These are phyloP conservation scores for Papilio demoleus DNA, from an alignment of 2,888 invertebrate species.

Conservation along the genomic window DNA sequence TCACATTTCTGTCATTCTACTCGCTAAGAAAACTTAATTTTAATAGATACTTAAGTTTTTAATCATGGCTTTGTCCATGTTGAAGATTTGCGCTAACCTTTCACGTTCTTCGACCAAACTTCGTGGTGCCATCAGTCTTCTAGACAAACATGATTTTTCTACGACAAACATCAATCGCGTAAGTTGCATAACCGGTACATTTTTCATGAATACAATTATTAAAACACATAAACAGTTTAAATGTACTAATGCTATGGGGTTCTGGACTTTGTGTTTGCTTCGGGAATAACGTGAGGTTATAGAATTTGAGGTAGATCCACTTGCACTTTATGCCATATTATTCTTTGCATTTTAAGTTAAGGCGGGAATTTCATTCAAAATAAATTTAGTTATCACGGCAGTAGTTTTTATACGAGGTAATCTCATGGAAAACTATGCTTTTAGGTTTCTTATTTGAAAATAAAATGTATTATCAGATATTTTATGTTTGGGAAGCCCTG, in stretches of 20 bases:
- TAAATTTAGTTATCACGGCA: not conserved
- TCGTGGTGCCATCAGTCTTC: constrained; percentile 61
- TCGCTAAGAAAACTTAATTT: constrained; percentile 30
- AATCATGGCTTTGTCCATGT: constrained; percentile 72
- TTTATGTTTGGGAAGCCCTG: too few relatives aligned
- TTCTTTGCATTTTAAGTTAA: not conserved
- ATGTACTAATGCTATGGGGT: not conserved
- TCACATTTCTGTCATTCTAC: constrained; percentile 12
- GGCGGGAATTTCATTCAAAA: not conserved
- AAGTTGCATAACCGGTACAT: constrained; percentile 75
- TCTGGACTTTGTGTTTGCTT: not conserved
- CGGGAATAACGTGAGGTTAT: not conserved
- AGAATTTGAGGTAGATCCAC: not conserved
- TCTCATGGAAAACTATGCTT: too few relatives aligned
- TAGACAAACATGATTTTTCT: constrained; percentile 65
- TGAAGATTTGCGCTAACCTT: constrained; percentile 66
- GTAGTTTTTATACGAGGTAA: too few relatives aligned
- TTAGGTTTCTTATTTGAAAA: too few relatives aligned
- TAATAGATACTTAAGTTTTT: constrained; percentile 34
- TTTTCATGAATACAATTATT: constrained; percentile 4
- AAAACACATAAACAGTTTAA: not conserved
- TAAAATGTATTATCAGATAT: too few relatives aligned
- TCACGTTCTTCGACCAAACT: constrained; percentile 64
- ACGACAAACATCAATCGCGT: constrained; percentile 72
- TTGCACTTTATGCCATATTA: not conserved